Percentiles rank a stretch among this genome's conserved stretches.
Evolutionary conservation across 2,797 vertebrate species (phyloP).

Genomic region (Siniperca scherzeri): DNA sequence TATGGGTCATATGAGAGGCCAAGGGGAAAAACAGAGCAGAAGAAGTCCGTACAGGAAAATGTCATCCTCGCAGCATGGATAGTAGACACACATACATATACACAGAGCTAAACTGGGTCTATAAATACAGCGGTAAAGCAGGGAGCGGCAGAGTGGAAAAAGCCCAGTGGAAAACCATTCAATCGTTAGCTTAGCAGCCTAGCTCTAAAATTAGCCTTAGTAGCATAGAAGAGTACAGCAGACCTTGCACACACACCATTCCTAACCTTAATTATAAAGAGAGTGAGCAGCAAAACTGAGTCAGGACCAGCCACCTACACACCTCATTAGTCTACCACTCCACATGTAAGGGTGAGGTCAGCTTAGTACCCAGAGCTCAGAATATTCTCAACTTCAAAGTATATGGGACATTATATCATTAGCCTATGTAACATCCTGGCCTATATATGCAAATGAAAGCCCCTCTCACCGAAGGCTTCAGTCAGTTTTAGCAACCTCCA

Average conservation of each 20-base stretch:
- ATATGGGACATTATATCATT: constrained; percentile 62
- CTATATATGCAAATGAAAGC: constrained; percentile 69
- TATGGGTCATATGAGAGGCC: constrained; percentile 73
- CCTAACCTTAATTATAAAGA: constrained; percentile 51
- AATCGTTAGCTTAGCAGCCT: constrained; percentile 66
- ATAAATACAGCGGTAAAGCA: constrained; percentile 71
- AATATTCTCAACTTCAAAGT: constrained; percentile 61
- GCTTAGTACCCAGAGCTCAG: constrained; percentile 29
- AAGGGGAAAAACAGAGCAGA: constrained; percentile 66
- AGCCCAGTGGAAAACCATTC: constrained; percentile 63
- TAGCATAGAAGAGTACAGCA: constrained; percentile 21
- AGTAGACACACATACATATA: constrained; percentile 20
- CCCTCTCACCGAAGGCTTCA: constrained; percentile 41
- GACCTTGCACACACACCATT: constrained; percentile 9
- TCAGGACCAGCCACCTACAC: constrained; percentile 41
- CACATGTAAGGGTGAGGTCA: constrained; percentile 15
- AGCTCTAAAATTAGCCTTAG: constrained; percentile 63
- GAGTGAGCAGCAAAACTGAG: constrained; percentile 41
- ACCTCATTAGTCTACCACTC: constrained; percentile 46
- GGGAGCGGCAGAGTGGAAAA: constrained; percentile 67
- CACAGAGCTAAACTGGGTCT: constrained; percentile 46
- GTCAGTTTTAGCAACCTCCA: constrained; percentile 64
- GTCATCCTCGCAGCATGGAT: constrained; percentile 70
- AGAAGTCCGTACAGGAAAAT: constrained; percentile 67
- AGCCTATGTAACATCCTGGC: constrained; percentile 56